A percentile compares a stretch with the other conserved stretches of the same genome.
Evolutionary conservation across 2,113 vertebrate species (phyloP).

Genomic region (Thalassarche chlororhynchos): DNA sequence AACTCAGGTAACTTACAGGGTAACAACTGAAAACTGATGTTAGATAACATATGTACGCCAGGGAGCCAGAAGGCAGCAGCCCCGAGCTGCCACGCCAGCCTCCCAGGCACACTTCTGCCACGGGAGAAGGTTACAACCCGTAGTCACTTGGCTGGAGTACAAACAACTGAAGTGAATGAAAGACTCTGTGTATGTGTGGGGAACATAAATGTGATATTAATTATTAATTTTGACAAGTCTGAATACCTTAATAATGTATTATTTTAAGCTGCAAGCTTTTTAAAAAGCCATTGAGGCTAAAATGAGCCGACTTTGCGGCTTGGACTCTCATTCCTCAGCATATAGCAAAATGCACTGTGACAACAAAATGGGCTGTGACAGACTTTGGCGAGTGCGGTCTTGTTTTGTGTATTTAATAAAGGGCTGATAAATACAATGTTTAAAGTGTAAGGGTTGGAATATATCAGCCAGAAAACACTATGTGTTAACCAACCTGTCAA

Average conservation of each 20-base stretch:
- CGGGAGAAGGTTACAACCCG: accelerated
- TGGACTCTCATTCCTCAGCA: conserved; percentile 37
- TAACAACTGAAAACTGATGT: not conserved
- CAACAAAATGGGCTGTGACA: conserved; percentile 62
- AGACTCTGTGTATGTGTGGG: not conserved
- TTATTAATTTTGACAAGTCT: conserved; percentile 67
- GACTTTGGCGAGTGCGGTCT: conserved; percentile 9
- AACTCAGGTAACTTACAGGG: not conserved
- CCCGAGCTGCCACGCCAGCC: not conserved
- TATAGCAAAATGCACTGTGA: conserved; percentile 1
- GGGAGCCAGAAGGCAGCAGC: not conserved
- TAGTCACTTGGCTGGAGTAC: not conserved
- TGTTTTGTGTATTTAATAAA: conserved; percentile 55
- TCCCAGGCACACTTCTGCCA: not conserved
- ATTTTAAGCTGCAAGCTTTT: conserved; percentile 37
- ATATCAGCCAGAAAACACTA: not conserved
- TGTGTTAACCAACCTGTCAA: not conserved
- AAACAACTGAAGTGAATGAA: not conserved
- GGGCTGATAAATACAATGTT: conserved; percentile 32
- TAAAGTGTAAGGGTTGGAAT: not conserved
- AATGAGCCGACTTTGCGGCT: not conserved
- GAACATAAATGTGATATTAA: conserved; percentile 30
- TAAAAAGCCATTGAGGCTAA: not conserved
- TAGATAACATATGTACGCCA: not conserved
- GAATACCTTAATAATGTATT: conserved; percentile 55